Percentiles rank a stretch among this genome's conserved stretches.
Conservation (phyloP, 2,113 vertebrate species). For the Probosciger aterrimus region DNA sequence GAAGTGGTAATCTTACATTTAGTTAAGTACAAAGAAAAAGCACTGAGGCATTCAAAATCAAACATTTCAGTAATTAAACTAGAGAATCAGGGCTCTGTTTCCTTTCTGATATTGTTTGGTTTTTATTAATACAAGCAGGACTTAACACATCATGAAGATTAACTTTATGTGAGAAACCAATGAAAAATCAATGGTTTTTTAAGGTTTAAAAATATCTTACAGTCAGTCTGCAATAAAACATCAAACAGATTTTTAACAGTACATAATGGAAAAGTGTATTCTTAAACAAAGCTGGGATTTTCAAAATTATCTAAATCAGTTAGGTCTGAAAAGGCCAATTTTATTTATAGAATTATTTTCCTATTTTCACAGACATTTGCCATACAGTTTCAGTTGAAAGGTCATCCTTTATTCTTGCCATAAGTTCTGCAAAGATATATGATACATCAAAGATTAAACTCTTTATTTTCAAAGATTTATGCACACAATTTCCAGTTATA, state of each 20-base stretch:
- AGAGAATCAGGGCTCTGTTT: constrained; percentile 43
- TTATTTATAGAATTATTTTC: constrained; percentile 17
- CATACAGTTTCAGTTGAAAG: background rate
- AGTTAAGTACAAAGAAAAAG: constrained; percentile 63
- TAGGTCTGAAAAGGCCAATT: background rate
- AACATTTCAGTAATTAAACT: constrained; percentile 76
- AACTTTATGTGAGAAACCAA: constrained; percentile 45
- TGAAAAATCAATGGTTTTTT: constrained; percentile 21
- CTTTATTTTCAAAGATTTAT: constrained; percentile 19
- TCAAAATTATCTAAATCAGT: constrained; percentile 12
- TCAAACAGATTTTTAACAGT: constrained; percentile 1
- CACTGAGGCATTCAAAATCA: constrained; percentile 72
- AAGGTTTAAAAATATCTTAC: constrained; percentile 10
- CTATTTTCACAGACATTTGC: constrained; percentile 12
- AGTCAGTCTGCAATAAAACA: background rate
- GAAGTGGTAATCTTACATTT: constrained; percentile 58
- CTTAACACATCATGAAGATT: constrained; percentile 56
- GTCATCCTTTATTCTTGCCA: constrained; percentile 7
- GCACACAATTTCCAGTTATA: background rate
- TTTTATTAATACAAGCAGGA: constrained; percentile 70
- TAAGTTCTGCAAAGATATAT: background rate
- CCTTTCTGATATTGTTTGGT: constrained; percentile 64
- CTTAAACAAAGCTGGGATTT: constrained; percentile 14
- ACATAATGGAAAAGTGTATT: background rate
- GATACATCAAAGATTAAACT: background rate